Evolutionary conservation across 2,797 vertebrate genomes (phyloP).

Genomic region (Tamandua tetradactyla): DNA sequence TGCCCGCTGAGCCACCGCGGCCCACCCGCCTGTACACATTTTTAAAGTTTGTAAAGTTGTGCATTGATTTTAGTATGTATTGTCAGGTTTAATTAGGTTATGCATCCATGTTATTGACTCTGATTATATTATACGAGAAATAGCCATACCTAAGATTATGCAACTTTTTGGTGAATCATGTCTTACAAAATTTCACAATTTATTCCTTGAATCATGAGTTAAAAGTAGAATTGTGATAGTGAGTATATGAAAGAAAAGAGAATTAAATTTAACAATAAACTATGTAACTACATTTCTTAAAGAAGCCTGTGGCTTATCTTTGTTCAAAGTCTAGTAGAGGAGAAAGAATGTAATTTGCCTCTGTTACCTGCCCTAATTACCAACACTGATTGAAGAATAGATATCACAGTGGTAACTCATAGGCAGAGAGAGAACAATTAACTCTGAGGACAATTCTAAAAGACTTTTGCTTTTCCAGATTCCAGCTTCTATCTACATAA

Average conservation of each 20-base stretch:
- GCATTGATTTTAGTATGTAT: slow-evolving; percentile 25
- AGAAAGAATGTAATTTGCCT: neutral
- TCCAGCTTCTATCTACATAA: neutral
- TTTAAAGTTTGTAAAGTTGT: slow-evolving; percentile 31
- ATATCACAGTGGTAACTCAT: neutral
- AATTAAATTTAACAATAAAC: slow-evolving; percentile 20
- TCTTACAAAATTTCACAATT: slow-evolving; percentile 43
- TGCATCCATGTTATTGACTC: slow-evolving; percentile 5
- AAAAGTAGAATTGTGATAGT: neutral
- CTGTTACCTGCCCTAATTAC: neutral
- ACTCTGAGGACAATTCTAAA: neutral
- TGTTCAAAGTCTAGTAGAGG: neutral
- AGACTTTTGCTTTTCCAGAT: neutral
- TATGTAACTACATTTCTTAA: neutral
- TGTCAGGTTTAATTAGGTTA: slow-evolving; percentile 54
- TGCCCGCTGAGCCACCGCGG: too few species aligned
- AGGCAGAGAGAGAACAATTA: neutral
- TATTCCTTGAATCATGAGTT: slow-evolving; percentile 11
- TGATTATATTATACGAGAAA: slow-evolving; percentile 24
- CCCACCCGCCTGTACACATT: neutral
- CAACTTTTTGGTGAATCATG: neutral
- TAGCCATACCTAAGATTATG: neutral
- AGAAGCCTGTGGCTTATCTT: neutral
- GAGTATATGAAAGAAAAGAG: neutral
- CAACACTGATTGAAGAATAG: neutral